Percentiles rank a stretch among this genome's conserved stretches.
These are phyloP conservation scores for Schrankia costaestrigalis DNA, from an alignment of 2,888 invertebrate species.

Conservation along the genomic window DNA sequence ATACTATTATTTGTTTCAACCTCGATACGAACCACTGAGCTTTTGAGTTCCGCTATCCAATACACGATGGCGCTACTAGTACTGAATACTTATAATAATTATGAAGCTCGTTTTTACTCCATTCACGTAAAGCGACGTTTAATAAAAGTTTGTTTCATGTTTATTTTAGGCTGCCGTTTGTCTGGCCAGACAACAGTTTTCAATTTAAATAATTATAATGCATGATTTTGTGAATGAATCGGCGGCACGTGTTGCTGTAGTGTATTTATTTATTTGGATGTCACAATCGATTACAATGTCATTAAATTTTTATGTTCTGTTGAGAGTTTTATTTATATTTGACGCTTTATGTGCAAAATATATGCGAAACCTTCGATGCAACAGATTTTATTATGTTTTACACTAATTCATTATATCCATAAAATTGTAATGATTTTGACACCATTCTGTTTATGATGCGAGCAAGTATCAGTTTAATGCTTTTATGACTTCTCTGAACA, in stretches of 20 bases:
- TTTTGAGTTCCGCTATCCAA: constrained; percentile 58
- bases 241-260: constrained; percentile 19
- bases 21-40: constrained; percentile 39
- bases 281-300: constrained; percentile 29
- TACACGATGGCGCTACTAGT: constrained; percentile 60
- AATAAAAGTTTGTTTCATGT: constrained; percentile 63
- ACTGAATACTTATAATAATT: constrained; percentile 10
- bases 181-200: constrained; percentile 46
- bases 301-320: constrained; percentile 27
- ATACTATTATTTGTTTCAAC: constrained; percentile 19
- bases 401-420: too few species aligned
- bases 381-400: too few species aligned
- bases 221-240: constrained; percentile 36
- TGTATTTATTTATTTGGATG: constrained; percentile 29
- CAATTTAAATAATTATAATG: constrained; percentile 53
- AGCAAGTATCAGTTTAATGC: too few species aligned
- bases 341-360: too few species aligned
- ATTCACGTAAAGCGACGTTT: constrained; percentile 53
- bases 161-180: constrained; percentile 54
- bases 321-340: constrained; percentile 15
- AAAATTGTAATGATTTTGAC: too few species aligned
- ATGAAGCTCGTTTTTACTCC: constrained; percentile 38
- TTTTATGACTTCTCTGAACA: too few species aligned
- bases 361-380: too few species aligned
- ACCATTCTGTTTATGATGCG: too few species aligned